Evolutionary conservation across 2,888 invertebrate species (phyloP), one percentile per base, ranked within the genome.

Genomic region (Argynnis bischoffii): DNA sequence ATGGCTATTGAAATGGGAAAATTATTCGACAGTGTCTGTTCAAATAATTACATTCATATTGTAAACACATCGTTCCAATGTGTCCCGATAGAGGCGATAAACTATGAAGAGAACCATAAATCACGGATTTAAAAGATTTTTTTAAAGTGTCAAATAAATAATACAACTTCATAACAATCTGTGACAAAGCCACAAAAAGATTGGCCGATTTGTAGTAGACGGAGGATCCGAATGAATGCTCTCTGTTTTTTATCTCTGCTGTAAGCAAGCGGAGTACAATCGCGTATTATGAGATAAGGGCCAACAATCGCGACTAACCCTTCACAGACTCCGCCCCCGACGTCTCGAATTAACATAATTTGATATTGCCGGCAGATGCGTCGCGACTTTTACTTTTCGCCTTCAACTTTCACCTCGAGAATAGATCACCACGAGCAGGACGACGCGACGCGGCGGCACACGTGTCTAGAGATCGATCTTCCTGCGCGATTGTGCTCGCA

Each of bases 351-450:
- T 88, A 85, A 77, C 87, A 88, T 87, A 89, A 86, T 83, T 81
- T 78, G 83, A 83, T 85, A 86, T 82, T 80, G 76, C 77, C 76
- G 71, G 77, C 87, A 87, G 86, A 85, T 89, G 88, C 85, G 84
- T 75, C 82, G 76, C 79, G 84, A 90, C 92, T 92, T 92, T 92
- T 92, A 91, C 91, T 92, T 92, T 90, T 82, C 82, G 79, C 79
- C 78, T 81, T 92, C 87, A 92, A 92, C 92, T 92, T 92, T 92
- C 92, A 92, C 92, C 92, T 90, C 86, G 75, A 82, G 81, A 85
- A 83, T 79, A 84, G 82, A 89, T 90, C 89, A 88, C 86, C 90
- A 89, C 89, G 87, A 83, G 79, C 77, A 79, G 78, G 74, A 80
- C 72, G 8, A n/a, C 11, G 31, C 15, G 6, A 26, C 31, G n/a